Conservation (phyloP, 2,888 invertebrate genomes). For the Cremastinae sp. region DNA sequence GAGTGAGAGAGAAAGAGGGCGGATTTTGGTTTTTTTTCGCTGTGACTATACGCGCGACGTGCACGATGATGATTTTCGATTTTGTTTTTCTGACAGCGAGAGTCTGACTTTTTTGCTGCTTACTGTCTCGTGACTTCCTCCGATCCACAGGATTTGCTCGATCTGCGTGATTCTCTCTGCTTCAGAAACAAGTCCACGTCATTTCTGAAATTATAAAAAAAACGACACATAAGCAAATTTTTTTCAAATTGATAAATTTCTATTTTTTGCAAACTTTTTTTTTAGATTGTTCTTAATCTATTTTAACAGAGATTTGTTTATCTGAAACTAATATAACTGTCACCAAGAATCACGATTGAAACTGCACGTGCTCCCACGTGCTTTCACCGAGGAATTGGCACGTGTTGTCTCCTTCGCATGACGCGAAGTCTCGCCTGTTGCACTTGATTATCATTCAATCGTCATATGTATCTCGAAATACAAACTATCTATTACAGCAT, state of each 20-base stretch:
- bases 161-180: conserved; percentile 75
- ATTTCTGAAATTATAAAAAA: conserved; percentile 70
- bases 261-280: neutral
- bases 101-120: conserved; percentile 65
- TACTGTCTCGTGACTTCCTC: conserved; percentile 75
- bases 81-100: conserved; percentile 40
- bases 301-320: too few species aligned
- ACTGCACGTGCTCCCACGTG: conserved; percentile 40
- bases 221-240: neutral
- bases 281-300: too few species aligned
- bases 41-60: neutral
- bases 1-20: conserved; percentile 41
- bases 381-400: conserved; percentile 46
- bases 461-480: conserved; percentile 45
- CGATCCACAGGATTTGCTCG: conserved; percentile 70
- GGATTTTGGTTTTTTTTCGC: conserved; percentile 12
- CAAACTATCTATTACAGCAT: conserved; percentile 36
- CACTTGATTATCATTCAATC: conserved; percentile 24
- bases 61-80: conserved; percentile 38
- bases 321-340: too few species aligned
- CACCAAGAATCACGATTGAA: too few species aligned
- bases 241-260: neutral
- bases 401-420: conserved; percentile 49
- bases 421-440: conserved; percentile 27
- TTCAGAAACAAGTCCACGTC: conserved; percentile 74